phyloP scores from a whole-genome alignment of 2,113 vertebrate species.

The Ellobius talpinus region DNA sequence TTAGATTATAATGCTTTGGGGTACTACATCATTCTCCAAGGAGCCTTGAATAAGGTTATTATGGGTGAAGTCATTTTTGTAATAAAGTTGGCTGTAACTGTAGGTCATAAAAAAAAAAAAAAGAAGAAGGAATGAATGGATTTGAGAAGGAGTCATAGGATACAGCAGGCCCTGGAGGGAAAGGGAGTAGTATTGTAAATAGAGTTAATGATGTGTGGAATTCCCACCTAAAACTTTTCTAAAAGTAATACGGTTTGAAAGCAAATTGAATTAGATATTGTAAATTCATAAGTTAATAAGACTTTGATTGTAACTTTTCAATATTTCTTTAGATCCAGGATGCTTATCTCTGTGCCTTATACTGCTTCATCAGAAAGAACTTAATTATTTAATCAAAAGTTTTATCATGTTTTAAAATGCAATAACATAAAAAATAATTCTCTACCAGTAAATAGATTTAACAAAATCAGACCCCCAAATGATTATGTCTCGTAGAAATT shows the following conservation, averaged over 20 bases:
- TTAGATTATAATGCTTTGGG: conserved; percentile 78
- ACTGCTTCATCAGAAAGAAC: neutral
- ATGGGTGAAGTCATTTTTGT: conserved; percentile 87
- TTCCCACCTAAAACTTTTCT: neutral
- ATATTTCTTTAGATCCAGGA: neutral
- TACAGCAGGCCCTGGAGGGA: neutral
- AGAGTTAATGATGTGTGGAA: too few relatives aligned
- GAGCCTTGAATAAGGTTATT: conserved; percentile 80
- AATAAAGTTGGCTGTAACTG: conserved; percentile 85
- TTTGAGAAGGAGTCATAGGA: neutral
- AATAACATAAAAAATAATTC: neutral
- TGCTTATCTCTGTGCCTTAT: neutral
- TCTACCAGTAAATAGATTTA: neutral
- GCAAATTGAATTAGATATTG: neutral
- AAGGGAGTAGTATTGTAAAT: neutral
- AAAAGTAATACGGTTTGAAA: neutral
- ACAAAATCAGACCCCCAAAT: neutral
- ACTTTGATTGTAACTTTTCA: neutral
- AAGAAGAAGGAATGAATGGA: neutral
- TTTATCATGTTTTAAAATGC: neutral
- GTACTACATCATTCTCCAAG: conserved; percentile 78
- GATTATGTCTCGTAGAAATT: neutral
- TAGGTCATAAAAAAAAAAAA: conserved; percentile 87
- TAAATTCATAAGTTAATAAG: neutral
- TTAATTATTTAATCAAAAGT: neutral